phyloP scores from a whole-genome alignment of 2,888 invertebrate genomes.

The Lordiphosa andalusiaca region DNA sequence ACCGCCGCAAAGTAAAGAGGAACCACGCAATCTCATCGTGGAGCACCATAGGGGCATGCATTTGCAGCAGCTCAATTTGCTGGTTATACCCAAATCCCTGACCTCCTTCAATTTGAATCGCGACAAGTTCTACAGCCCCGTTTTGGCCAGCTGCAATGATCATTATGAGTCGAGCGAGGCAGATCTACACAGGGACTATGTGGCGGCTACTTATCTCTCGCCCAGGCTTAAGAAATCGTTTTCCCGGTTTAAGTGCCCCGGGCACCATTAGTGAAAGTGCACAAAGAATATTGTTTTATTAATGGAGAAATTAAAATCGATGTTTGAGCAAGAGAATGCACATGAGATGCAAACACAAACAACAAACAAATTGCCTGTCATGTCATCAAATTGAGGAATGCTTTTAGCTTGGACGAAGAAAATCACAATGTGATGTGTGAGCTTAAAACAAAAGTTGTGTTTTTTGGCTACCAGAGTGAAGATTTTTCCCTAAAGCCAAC shows the following conservation, averaged over 20 bases:
- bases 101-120: conserved; percentile 12
- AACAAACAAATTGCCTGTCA: conserved; percentile 10
- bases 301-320: conserved; percentile 4
- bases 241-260: neutral
- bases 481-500: no score
- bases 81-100: conserved; percentile 1
- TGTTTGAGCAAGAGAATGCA: conserved; percentile 4
- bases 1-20: neutral
- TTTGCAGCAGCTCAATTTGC: conserved; percentile 14
- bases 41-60: neutral
- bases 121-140: neutral
- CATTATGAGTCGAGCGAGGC: conserved; percentile 1
- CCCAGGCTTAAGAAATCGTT: neutral
- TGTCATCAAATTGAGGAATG: conserved; percentile 20
- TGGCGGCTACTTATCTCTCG: conserved; percentile 7
- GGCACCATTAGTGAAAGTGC: conserved; percentile 35
- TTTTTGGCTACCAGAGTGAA: conserved; percentile 7
- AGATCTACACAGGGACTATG: neutral
- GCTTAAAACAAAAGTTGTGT: conserved; percentile 40
- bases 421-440: conserved; percentile 4
- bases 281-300: neutral
- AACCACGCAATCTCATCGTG: neutral
- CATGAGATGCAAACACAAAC: neutral
- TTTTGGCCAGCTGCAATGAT: conserved; percentile 1
- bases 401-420: conserved; percentile 29